Evolutionary conservation across 2,797 vertebrate genomes (phyloP), one percentile per base, ranked within the genome.

Genomic region (Pseudomugil gertrudae): DNA sequence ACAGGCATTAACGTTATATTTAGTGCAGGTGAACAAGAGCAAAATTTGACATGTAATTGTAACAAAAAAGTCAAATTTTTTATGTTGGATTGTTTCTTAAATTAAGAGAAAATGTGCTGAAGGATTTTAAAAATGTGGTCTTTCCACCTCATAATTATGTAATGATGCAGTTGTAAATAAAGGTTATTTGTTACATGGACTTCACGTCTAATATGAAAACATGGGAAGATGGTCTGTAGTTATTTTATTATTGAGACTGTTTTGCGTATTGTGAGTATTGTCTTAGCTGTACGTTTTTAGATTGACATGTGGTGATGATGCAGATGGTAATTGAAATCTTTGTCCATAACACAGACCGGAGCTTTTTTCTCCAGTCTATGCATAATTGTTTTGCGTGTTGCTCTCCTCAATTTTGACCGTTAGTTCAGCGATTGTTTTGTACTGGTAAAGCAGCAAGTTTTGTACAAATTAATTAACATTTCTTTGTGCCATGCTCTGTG

Each of bases 401-500:
- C 24, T 24, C 5, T 3, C 13, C 24, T 52, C 26, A 15, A 5
- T 27, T 27, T 3, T 27, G 23, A 24, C 5, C 7, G 14, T 27
- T 52, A 17, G 14, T 52, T 52, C 14, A 27, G 15, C 26, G 27
- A 14, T 51, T 51, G 26, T 24, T 52, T 52, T 45, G n/a, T 45
- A 45, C 8, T 45, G 43, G 43, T 45, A 21, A 19, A 8, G 8
- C 43, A 45, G 9, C 43, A 21, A 45, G 43, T 45, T 45, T 45
- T 45, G 19, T n/a, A n/a, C 6, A 43, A 43, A 43, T 19, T 43
- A 19, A 43, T 43, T 43, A 43, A 43, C 40, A 5, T 26, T 45
- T 48, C n/a, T 23, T 50, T 11, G 48, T 14, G 24, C 24, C 24
- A 24, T 15, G 48, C 48, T 27, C 26, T 75, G 63, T 50, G 63